These are phyloP conservation scores for Acleris sparsana DNA, from an alignment of 2,888 invertebrate species.

Conservation along the genomic window DNA sequence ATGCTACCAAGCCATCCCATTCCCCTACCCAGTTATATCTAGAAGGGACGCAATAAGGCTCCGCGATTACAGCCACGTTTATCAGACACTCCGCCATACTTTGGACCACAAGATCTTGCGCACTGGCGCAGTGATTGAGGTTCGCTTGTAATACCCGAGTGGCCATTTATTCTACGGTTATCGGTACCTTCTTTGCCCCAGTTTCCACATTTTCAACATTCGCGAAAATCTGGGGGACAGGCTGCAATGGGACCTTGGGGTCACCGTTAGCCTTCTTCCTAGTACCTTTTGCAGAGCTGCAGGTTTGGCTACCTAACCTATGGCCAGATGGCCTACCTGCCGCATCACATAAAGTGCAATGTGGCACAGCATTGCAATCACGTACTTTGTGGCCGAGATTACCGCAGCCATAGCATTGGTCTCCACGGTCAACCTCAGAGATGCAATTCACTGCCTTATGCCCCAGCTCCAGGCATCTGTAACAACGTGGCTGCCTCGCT, in stretches of 20 bases:
- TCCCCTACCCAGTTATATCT: too few relatives aligned
- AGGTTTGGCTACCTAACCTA: neutral
- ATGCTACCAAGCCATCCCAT: too few relatives aligned
- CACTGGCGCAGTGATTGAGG: too few relatives aligned
- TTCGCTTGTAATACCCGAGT: too few relatives aligned
- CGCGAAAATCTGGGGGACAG: too few relatives aligned
- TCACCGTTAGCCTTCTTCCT: neutral
- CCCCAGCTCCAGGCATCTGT: conserved; percentile 7
- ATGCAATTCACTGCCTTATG: conserved; percentile 1
- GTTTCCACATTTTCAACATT: too few relatives aligned
- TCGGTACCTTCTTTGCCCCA: too few relatives aligned
- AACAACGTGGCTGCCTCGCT: neutral
- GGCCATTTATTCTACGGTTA: too few relatives aligned
- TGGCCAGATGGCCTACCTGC: neutral
- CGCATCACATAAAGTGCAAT: neutral
- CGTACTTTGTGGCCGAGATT: conserved; percentile 3
- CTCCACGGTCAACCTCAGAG: neutral
- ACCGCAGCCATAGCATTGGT: conserved; percentile 13
- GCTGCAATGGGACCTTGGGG: neutral
- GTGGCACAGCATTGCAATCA: neutral
- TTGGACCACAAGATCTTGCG: too few relatives aligned
- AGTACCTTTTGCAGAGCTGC: neutral
- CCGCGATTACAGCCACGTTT: too few relatives aligned
- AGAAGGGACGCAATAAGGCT: too few relatives aligned
- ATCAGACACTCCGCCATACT: too few relatives aligned